Percentiles rank a stretch among this genome's conserved stretches.
These are phyloP conservation scores for Poecilia wingei DNA, from an alignment of 2,797 vertebrate species.

Conservation along the genomic window DNA sequence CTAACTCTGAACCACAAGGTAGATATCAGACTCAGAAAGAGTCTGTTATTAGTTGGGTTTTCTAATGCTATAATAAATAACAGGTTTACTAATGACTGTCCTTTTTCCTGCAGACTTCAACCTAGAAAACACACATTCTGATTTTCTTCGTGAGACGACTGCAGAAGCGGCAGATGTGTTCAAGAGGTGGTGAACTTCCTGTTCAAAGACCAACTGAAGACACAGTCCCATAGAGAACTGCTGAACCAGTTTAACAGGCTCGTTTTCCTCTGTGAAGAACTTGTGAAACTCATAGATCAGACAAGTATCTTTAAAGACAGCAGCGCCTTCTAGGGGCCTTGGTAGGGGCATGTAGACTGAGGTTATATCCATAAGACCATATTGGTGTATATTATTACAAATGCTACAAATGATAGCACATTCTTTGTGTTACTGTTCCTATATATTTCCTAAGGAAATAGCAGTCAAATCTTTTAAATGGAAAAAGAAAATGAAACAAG, in stretches of 20 bases:
- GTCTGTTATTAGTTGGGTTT: neutral
- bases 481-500: neutral
- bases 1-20: conserved; percentile 41
- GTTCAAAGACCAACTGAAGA: conserved; percentile 48
- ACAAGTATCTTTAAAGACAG: conserved; percentile 43
- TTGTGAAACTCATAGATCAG: conserved; percentile 41
- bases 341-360: conserved; percentile 50
- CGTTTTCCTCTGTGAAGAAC: conserved; percentile 47
- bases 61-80: neutral
- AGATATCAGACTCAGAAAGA: neutral
- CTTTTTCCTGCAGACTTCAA: conserved; percentile 78
- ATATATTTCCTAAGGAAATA: conserved; percentile 66
- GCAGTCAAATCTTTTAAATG: conserved; percentile 2
- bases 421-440: neutral
- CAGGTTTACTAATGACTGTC: conserved; percentile 31
- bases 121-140: conserved; percentile 83
- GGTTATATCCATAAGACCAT: conserved; percentile 20
- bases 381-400: conserved; percentile 21
- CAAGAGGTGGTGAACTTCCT: conserved; percentile 56
- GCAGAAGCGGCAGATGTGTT: conserved; percentile 3
- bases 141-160: conserved; percentile 72
- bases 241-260: conserved; percentile 54
- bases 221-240: conserved; percentile 5
- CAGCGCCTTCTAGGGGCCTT: conserved; percentile 64
- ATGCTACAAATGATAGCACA: neutral